Evolutionary conservation across 23 tunicate species (phyloP).

Genomic region (Trididemnum clinides): DNA sequence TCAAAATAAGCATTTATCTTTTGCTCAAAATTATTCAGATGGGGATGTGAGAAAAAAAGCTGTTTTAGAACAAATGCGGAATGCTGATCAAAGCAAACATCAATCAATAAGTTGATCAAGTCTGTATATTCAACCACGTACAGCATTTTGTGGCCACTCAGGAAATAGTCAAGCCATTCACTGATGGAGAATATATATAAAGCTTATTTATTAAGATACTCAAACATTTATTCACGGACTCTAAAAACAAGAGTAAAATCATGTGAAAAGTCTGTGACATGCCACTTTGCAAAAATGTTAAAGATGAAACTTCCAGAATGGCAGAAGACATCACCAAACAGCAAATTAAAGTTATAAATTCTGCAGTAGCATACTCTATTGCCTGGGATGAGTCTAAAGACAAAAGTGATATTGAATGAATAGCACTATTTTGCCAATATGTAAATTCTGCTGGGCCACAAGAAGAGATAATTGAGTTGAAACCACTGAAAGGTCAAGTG

Average conservation of each 20-base stretch:
- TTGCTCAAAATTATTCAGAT: no score
- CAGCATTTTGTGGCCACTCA: no score
- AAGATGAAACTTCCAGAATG: constrained; percentile 44
- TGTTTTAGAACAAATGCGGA: no score
- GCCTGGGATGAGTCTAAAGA: constrained; percentile 53
- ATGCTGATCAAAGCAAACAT: no score
- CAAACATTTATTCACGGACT: constrained; percentile 39
- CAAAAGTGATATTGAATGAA: constrained; percentile 38
- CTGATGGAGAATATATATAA: constrained; percentile 23
- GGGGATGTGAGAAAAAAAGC: no score
- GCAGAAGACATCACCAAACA: constrained; percentile 36
- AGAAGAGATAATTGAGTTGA: constrained; percentile 35
- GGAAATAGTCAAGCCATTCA: no score
- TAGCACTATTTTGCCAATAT: constrained; percentile 40
- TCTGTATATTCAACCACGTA: no score
- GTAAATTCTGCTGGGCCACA: constrained; percentile 42
- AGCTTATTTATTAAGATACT: background rate
- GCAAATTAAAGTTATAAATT: constrained; percentile 46
- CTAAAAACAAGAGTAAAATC: constrained; percentile 36
- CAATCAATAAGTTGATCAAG: no score
- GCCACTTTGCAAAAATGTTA: constrained; percentile 39
- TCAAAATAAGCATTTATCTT: no score
- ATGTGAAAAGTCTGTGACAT: constrained; percentile 34
- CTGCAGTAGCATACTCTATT: constrained; percentile 45
- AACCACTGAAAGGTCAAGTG: constrained; percentile 35